phyloP scores from a whole-genome alignment of 2,888 invertebrate species.

The Cactoblastis cactorum region DNA sequence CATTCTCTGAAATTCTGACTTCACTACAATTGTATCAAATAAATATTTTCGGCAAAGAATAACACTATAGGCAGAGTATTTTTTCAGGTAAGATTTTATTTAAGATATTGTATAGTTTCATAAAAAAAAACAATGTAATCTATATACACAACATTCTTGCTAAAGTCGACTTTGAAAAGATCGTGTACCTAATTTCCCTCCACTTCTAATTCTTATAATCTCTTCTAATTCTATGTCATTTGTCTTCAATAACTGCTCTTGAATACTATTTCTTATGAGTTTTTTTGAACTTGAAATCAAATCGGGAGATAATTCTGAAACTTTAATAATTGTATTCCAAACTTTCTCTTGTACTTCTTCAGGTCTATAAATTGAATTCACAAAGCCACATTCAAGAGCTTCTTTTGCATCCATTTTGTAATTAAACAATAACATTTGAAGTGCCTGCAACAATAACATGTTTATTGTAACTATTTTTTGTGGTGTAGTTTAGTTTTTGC shows the following conservation, averaged over 20 bases:
- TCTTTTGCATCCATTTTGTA: constrained; percentile 88
- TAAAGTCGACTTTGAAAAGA: constrained; percentile 1
- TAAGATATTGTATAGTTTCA: no score
- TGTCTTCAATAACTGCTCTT: constrained; percentile 81
- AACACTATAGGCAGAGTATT: no score
- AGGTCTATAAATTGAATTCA: constrained; percentile 87
- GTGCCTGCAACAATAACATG: constrained; percentile 56
- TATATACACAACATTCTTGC: background rate
- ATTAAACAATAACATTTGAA: constrained; percentile 83
- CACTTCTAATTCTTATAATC: constrained; percentile 40
- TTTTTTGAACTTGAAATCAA: constrained; percentile 85
- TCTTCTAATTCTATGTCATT: constrained; percentile 84
- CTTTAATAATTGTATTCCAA: constrained; percentile 77
- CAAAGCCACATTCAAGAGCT: constrained; percentile 87
- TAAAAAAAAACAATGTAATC: no score
- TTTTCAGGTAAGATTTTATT: no score
- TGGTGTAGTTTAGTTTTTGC: no score
- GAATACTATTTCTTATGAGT: constrained; percentile 81
- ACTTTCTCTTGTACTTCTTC: constrained; percentile 79
- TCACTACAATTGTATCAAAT: no score
- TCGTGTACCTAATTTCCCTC: constrained; percentile 9
- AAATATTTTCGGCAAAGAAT: no score
- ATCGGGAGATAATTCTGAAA: constrained; percentile 72
- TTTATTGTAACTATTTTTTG: background rate
- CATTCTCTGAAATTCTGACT: no score